phyloP scores from a whole-genome alignment of 1,140 invertebrate genomes.

The Procambarus virginalis region DNA sequence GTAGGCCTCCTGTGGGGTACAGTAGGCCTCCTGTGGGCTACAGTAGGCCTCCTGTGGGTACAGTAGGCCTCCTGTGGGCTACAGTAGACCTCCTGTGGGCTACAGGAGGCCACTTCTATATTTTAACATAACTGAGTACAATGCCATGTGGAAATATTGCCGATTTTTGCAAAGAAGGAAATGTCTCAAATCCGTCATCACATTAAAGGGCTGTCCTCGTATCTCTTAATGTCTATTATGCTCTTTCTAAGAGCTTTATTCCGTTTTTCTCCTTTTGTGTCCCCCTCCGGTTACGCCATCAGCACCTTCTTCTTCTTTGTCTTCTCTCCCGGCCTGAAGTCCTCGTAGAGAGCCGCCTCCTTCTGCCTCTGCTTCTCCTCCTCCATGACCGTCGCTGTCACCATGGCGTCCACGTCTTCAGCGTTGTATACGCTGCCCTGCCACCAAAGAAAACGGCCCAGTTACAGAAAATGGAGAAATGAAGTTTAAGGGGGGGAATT shows the following conservation, averaged over 20 bases:
- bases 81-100: no score
- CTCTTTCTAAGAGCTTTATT: neutral
- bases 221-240: neutral
- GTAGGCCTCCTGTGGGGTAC: no score
- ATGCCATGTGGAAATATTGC: no score
- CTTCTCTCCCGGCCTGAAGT: constrained; percentile 61
- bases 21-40: no score
- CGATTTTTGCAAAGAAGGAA: neutral
- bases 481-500: no score
- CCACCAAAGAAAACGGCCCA: neutral
- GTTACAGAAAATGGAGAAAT: no score
- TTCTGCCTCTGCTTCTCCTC: constrained; percentile 62
- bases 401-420: constrained; percentile 69
- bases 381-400: constrained; percentile 63
- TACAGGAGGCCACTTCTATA: no score
- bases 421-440: constrained; percentile 68
- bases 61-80: no score
- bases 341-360: constrained; percentile 60
- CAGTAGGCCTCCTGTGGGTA: no score
- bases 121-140: no score
- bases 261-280: neutral
- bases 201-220: no score
- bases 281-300: constrained; percentile 24
- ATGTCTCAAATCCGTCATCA: no score
- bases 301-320: constrained; percentile 65